Conservation (phyloP, 53 echinoderm and acorn worm species). For the Antedon mediterranea region DNA sequence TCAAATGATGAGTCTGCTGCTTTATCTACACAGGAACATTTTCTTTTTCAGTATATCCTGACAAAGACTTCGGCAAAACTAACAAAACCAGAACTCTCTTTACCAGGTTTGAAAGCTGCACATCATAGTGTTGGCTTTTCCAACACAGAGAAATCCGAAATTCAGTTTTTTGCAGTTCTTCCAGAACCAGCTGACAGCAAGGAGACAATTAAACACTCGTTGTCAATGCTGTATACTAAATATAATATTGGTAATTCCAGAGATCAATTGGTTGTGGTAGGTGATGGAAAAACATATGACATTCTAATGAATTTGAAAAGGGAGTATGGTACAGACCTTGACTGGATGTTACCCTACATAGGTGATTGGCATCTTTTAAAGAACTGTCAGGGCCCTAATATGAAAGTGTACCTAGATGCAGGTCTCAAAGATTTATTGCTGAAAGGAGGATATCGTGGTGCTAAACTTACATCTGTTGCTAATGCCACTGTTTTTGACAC, state of each 20-base stretch:
- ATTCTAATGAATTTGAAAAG: slow-evolving; percentile 5
- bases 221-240: slow-evolving; percentile 2
- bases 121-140: not conserved
- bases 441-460: slow-evolving; percentile 6
- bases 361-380: slow-evolving; percentile 3
- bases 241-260: slow-evolving; percentile 9
- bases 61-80: not conserved
- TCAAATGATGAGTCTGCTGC: not conserved
- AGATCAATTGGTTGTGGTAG: slow-evolving; percentile 1
- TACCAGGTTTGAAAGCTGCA: slow-evolving; percentile 4
- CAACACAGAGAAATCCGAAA: not conserved
- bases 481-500: slow-evolving; percentile 15
- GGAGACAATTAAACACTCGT: slow-evolving; percentile 13
- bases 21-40: not conserved
- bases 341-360: not conserved
- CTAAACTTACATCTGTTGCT: slow-evolving; percentile 10
- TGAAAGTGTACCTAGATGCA: slow-evolving; percentile 20
- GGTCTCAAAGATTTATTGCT: not conserved
- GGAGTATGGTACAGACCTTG: not conserved
- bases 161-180: slow-evolving; percentile 8
- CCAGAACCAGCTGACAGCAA: slow-evolving; percentile 18
- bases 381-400: slow-evolving; percentile 1
- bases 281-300: slow-evolving; percentile 13
- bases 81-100: not conserved
- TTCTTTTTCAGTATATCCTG: not conserved